Percentiles rank a stretch among this genome's conserved stretches.
Conservation (phyloP, 2,113 vertebrate species). For the Gyps fulvus region DNA sequence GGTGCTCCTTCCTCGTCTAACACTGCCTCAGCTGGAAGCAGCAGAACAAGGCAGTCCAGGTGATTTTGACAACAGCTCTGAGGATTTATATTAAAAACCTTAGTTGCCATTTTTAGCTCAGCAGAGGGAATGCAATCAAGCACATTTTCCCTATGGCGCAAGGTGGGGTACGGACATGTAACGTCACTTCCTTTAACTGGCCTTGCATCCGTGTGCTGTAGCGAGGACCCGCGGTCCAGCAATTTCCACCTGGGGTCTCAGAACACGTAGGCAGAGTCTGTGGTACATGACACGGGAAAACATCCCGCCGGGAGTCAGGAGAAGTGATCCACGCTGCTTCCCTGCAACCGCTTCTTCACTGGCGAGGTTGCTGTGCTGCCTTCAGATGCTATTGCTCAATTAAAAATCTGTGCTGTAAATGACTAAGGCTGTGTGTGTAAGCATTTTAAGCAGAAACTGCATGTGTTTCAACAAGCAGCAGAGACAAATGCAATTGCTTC, state of each 20-base stretch:
- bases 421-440: neutral
- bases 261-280: neutral
- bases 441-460: neutral
- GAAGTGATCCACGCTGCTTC: neutral
- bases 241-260: neutral
- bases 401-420: neutral
- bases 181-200: neutral
- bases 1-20: neutral
- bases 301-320: accelerated
- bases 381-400: neutral
- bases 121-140: neutral
- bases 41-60: neutral
- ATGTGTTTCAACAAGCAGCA: neutral
- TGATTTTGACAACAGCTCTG: neutral
- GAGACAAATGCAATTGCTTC: neutral
- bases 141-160: neutral
- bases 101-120: neutral
- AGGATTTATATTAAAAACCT: neutral
- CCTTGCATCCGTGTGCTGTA: neutral
- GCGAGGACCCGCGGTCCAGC: accelerated
- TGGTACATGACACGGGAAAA: neutral
- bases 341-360: neutral
- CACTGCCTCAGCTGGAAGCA: neutral
- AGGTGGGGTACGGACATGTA: neutral
- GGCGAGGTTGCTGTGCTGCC: neutral